Percentiles rank a stretch among this genome's conserved stretches.
phyloP scores from a whole-genome alignment of 2,113 vertebrate genomes.

The Mystacornis crossleyi region DNA sequence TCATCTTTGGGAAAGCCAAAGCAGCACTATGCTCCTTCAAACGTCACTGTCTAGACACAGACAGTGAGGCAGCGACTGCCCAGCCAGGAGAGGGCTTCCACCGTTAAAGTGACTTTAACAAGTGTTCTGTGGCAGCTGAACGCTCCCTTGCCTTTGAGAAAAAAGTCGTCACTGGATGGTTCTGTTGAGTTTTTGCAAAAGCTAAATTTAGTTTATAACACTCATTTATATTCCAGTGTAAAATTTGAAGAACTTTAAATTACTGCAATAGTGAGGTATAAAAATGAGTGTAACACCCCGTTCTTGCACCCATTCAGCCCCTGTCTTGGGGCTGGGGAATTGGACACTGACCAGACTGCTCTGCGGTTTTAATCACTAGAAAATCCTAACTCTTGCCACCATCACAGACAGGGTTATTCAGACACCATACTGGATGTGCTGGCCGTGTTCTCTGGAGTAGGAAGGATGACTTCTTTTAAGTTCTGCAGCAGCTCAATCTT shows the following conservation, averaged over 20 bases:
- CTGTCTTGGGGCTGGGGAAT: too few species aligned
- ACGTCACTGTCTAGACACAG: rapidly evolving
- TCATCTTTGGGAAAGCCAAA: not conserved
- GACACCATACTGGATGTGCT: conserved; percentile 21
- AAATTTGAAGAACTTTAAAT: not conserved
- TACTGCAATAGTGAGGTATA: not conserved
- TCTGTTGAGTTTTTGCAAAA: not conserved
- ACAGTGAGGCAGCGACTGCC: not conserved
- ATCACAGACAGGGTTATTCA: not conserved
- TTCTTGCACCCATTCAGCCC: not conserved
- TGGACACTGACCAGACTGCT: not conserved
- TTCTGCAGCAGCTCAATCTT: conserved; percentile 61
- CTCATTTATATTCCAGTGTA: not conserved
- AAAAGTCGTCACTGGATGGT: not conserved
- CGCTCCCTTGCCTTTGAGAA: not conserved
- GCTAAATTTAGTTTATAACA: not conserved
- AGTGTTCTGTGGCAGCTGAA: not conserved
- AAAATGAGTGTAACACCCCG: not conserved
- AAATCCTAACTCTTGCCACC: not conserved
- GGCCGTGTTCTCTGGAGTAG: not conserved
- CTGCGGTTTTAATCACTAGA: not conserved
- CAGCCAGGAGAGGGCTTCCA: not conserved
- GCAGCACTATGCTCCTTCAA: not conserved
- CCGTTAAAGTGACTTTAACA: not conserved
- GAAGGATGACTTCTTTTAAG: conserved; percentile 30